Conservation (phyloP, 2,113 vertebrate species). For the Ctenomys sociabilis region DNA sequence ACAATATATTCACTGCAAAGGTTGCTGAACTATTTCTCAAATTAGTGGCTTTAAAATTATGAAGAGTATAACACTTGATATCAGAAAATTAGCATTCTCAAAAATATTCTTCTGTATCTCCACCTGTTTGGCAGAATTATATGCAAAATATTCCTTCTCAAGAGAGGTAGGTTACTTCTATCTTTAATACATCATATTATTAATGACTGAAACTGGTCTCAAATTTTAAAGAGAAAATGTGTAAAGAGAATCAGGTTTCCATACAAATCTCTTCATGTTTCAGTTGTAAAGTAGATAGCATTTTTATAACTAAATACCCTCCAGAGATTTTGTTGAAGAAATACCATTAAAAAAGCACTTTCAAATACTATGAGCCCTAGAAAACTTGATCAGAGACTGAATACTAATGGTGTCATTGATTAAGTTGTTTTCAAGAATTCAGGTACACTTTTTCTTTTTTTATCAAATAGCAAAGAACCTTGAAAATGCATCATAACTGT, state of each 20-base stretch:
- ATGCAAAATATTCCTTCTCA: conserved; percentile 28
- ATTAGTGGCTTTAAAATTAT: conserved; percentile 35
- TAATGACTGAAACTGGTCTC: conserved; percentile 10
- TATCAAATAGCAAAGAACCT: neutral
- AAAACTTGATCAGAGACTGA: neutral
- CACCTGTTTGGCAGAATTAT: neutral
- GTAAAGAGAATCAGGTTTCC: neutral
- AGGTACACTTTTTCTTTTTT: neutral
- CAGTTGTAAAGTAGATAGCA: neutral
- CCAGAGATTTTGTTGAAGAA: neutral
- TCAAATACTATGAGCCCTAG: neutral
- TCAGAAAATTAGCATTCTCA: conserved; percentile 19
- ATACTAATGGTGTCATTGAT: neutral
- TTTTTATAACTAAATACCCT: neutral
- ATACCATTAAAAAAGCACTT: neutral
- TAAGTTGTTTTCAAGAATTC: neutral
- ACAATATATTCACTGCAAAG: neutral
- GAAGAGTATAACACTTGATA: neutral
- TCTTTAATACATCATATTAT: neutral
- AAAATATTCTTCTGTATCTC: conserved; percentile 4
- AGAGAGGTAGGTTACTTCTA: neutral
- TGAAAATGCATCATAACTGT: conserved; percentile 4
- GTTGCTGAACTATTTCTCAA: neutral
- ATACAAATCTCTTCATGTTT: neutral
- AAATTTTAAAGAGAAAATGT: neutral